These are phyloP conservation scores for Calliopsis andreniformis DNA, from an alignment of 1,140 invertebrate genomes.

Conservation along the genomic window DNA sequence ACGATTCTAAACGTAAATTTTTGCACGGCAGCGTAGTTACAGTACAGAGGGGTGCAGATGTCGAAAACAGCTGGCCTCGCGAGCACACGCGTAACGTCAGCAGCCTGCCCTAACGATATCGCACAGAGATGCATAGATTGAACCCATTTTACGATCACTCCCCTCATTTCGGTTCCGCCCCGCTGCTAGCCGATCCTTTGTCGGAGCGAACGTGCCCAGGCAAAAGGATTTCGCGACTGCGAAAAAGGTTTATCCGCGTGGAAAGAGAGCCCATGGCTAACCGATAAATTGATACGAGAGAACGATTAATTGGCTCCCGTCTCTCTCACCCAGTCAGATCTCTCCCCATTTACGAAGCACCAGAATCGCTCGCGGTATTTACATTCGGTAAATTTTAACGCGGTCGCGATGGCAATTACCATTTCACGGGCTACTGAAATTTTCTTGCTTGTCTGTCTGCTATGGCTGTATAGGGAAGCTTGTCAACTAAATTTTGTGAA, in stretches of 20 bases:
- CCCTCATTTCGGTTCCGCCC: not conserved
- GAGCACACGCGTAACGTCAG: constrained; percentile 48
- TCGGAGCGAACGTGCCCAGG: constrained; percentile 12
- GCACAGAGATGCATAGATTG: constrained; percentile 58
- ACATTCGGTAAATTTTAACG: constrained; percentile 22
- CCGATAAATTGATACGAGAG: constrained; percentile 38
- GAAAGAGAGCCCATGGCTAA: constrained; percentile 27
- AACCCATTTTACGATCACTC: constrained; percentile 34
- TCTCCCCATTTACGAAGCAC: not conserved
- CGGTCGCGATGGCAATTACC: not conserved
- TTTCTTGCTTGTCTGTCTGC: too few relatives aligned
- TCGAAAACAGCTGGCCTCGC: constrained; percentile 65
- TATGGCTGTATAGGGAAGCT: too few relatives aligned
- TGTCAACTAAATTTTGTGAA: too few relatives aligned
- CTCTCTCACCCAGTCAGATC: too few relatives aligned
- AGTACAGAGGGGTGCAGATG: constrained; percentile 51
- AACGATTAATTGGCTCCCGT: constrained; percentile 38
- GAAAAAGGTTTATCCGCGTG: constrained; percentile 35
- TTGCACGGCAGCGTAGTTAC: not conserved
- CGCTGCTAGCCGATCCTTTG: constrained; percentile 3
- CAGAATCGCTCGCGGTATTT: constrained; percentile 15
- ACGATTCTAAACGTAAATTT: constrained; percentile 8
- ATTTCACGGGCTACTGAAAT: not conserved
- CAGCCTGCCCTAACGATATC: constrained; percentile 37
- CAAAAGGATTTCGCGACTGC: constrained; percentile 23